These are phyloP conservation scores for Hyphantria cunea DNA, from an alignment of 1,140 invertebrate species.

Conservation along the genomic window DNA sequence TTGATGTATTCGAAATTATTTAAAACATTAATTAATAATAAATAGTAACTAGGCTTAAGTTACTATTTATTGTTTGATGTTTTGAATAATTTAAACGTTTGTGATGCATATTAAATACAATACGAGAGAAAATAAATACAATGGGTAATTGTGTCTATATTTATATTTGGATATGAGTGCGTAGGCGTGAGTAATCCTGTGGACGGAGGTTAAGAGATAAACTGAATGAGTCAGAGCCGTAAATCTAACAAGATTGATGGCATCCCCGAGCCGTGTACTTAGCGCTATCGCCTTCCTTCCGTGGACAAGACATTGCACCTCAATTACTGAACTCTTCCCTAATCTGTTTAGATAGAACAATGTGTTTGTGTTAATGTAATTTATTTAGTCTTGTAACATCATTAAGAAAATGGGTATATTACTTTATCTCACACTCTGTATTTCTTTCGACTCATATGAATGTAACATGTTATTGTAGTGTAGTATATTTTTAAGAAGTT, in stretches of 20 bases:
- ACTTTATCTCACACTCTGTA: too few species aligned
- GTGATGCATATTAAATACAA: too few species aligned
- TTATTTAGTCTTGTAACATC: background rate
- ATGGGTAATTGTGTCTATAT: constrained; percentile 1
- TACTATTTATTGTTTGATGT: too few species aligned
- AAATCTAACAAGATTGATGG: constrained; percentile 69
- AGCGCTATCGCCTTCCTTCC: constrained; percentile 26
- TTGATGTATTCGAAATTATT: too few species aligned
- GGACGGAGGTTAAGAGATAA: constrained; percentile 50
- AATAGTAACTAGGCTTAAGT: too few species aligned
- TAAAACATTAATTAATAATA: too few species aligned
- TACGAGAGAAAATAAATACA: too few species aligned
- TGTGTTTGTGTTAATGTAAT: background rate
- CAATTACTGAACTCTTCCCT: constrained; percentile 5
- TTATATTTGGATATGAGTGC: constrained; percentile 45
- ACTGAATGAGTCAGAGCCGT: constrained; percentile 47
- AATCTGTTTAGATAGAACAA: background rate
- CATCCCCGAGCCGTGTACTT: constrained; percentile 44
- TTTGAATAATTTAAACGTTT: too few species aligned
- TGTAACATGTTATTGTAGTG: too few species aligned
- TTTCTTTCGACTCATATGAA: too few species aligned
- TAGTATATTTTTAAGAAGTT: too few species aligned
- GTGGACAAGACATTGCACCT: constrained; percentile 32
- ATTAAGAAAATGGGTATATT: background rate
- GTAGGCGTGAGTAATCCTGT: constrained; percentile 38